These are phyloP conservation scores for Brassicogethes aeneus DNA, from an alignment of 2,888 invertebrate species.

Conservation along the genomic window DNA sequence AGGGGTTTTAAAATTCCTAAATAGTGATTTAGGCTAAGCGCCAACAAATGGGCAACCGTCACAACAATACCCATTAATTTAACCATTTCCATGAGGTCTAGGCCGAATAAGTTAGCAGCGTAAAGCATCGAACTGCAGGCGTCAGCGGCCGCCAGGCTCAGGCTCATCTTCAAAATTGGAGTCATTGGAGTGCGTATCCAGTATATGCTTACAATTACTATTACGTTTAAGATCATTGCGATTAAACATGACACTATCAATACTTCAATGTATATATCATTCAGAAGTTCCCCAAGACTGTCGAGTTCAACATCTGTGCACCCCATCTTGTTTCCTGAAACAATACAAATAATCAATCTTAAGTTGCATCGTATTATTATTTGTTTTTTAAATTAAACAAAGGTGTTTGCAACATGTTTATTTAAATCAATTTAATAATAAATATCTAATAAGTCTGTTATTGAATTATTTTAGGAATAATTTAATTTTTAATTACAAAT, in stretches of 20 bases:
- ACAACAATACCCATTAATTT: constrained; percentile 52
- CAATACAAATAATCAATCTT: too few relatives aligned
- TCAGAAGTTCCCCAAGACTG: too few relatives aligned
- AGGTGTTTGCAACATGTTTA: too few relatives aligned
- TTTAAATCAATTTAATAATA: too few relatives aligned
- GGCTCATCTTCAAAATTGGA: constrained; percentile 49
- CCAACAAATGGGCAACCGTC: constrained; percentile 53
- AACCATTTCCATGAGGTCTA: constrained; percentile 33
- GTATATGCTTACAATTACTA: constrained; percentile 45
- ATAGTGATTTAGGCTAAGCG: constrained; percentile 58
- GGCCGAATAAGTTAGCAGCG: constrained; percentile 42
- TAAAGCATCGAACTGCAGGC: constrained; percentile 46
- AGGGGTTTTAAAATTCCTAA: constrained; percentile 52
- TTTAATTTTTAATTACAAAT: too few relatives aligned
- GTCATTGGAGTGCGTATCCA: constrained; percentile 50
- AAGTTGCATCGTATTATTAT: too few relatives aligned
- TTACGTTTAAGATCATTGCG: constrained; percentile 46
- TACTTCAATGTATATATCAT: constrained; percentile 27
- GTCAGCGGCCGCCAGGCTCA: constrained; percentile 52
- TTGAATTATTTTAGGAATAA: too few relatives aligned
- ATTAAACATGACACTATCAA: constrained; percentile 44
- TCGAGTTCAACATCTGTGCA: too few relatives aligned
- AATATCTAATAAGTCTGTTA: too few relatives aligned
- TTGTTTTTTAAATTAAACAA: too few relatives aligned
- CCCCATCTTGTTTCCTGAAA: too few relatives aligned